Evolutionary conservation across 2,888 invertebrate genomes (phyloP).

Genomic region (Orchesella flavescens): DNA sequence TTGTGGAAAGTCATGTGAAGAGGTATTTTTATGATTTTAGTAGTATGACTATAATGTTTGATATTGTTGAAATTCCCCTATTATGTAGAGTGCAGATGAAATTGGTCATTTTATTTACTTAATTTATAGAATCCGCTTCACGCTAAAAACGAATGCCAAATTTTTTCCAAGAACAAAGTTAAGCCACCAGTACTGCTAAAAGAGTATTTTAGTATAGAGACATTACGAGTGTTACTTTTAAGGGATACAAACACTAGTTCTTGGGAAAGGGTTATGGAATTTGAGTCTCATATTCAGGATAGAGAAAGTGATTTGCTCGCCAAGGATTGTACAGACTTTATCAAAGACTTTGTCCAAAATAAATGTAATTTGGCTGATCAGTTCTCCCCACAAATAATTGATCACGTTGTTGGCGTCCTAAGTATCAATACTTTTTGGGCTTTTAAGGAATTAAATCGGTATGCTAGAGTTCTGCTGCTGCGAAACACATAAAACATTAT

Average conservation of each 20-base stretch:
- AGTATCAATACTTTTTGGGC: constrained; percentile 64
- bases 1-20: constrained; percentile 55
- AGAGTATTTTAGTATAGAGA: constrained; percentile 63
- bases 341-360: constrained; percentile 52
- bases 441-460: constrained; percentile 50
- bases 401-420: constrained; percentile 61
- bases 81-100: background rate
- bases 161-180: constrained; percentile 42
- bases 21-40: constrained; percentile 39
- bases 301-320: constrained; percentile 41
- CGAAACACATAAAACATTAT: background rate
- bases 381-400: constrained; percentile 47
- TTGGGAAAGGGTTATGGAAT: constrained; percentile 52
- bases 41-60: background rate
- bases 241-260: constrained; percentile 32
- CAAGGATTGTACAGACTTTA: constrained; percentile 13
- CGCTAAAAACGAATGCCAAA: constrained; percentile 62
- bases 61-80: background rate
- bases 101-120: background rate
- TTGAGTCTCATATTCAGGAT: constrained; percentile 56
- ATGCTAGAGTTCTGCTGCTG: background rate
- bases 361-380: constrained; percentile 52
- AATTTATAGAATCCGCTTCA: constrained; percentile 37
- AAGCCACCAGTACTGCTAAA: constrained; percentile 27
- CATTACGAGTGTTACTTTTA: constrained; percentile 45